Conservation (phyloP, 2,888 invertebrate species). For the Lacanobia wlatinum region DNA sequence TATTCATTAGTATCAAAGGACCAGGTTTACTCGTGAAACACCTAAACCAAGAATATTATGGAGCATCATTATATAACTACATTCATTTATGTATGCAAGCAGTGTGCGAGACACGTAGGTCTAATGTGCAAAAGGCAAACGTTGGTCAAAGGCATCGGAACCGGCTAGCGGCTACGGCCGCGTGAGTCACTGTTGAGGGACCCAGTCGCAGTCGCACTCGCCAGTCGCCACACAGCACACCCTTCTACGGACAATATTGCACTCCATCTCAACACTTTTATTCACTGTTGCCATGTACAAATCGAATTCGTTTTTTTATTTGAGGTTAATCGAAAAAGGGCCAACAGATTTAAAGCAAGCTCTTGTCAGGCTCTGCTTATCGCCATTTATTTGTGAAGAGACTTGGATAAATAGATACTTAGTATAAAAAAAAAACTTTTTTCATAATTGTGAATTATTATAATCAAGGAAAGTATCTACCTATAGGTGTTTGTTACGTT, state of each 20-base stretch:
- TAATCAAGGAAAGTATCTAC: slow-evolving; percentile 20
- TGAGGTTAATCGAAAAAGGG: slow-evolving; percentile 2
- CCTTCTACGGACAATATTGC: slow-evolving; percentile 65
- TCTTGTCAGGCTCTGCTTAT: neutral
- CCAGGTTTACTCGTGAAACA: neutral
- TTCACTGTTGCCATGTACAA: slow-evolving; percentile 22
- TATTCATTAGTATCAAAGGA: neutral
- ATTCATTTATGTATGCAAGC: slow-evolving; percentile 38
- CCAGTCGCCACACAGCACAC: slow-evolving; percentile 49
- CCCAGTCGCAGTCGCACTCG: slow-evolving; percentile 55
- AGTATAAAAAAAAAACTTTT: neutral
- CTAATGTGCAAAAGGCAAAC: slow-evolving; percentile 66
- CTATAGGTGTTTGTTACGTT: slow-evolving; percentile 18
- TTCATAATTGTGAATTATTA: slow-evolving; percentile 1
- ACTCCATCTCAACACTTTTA: slow-evolving; percentile 53
- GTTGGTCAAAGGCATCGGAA: slow-evolving; percentile 70
- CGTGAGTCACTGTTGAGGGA: slow-evolving; percentile 77
- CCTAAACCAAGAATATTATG: slow-evolving; percentile 2
- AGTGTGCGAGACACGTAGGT: slow-evolving; percentile 59
- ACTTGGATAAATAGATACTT: too few relatives aligned
- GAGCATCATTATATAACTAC: slow-evolving; percentile 21
- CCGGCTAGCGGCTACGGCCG: slow-evolving; percentile 81
- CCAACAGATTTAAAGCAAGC: neutral
- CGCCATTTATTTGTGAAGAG: neutral
- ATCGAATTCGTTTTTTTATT: slow-evolving; percentile 17